Conservation (phyloP, 2,113 vertebrate species). For the Ptilorrhoa leucosticta region DNA sequence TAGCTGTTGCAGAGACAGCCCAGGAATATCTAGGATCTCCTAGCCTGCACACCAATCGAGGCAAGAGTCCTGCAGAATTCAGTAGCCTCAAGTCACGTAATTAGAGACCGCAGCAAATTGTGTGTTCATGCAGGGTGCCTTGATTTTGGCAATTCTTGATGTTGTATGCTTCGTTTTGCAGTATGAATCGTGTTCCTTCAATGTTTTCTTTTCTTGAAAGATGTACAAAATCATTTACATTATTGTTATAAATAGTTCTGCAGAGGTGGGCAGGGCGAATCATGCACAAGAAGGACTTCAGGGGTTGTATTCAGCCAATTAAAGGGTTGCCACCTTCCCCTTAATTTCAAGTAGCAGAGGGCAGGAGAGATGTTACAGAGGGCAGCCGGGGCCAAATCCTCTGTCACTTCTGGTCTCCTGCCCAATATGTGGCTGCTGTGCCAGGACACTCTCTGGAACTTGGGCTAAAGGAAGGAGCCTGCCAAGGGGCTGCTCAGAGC, state of each 20-base stretch:
- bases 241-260: background rate
- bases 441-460: background rate
- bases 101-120: background rate
- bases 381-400: background rate
- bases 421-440: background rate
- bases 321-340: background rate
- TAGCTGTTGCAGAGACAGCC: background rate
- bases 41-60: background rate
- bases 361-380: background rate
- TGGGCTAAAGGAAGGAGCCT: background rate
- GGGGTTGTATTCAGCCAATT: background rate
- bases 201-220: background rate
- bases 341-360: background rate
- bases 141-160: background rate
- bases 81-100: background rate
- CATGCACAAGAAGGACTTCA: background rate
- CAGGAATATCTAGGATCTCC: background rate
- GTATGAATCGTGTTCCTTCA: background rate
- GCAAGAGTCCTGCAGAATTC: background rate
- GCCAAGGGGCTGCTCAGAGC: background rate
- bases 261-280: background rate
- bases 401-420: background rate
- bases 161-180: background rate
- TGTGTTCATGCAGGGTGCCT: background rate
- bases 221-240: background rate